Conservation (phyloP, 2,888 invertebrate genomes). For the Leptarthrus brevirostris region DNA sequence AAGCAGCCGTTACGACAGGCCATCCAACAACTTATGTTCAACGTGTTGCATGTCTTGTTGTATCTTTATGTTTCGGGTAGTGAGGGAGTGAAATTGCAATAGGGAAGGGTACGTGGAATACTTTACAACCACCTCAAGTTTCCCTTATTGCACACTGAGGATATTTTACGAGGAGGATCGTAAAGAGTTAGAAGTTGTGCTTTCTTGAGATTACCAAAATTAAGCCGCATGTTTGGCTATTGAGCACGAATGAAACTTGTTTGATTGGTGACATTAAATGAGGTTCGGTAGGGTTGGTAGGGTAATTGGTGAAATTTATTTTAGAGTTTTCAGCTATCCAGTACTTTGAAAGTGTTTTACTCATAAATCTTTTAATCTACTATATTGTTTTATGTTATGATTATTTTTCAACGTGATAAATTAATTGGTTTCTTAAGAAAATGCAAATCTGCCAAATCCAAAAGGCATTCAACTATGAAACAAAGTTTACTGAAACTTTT, state of each 20-base stretch:
- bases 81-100: background rate
- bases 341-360: too few relatives aligned
- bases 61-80: background rate
- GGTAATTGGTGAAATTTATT: too few relatives aligned
- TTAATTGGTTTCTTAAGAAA: too few relatives aligned
- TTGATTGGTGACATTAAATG: slow-evolving; percentile 32
- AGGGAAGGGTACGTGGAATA: background rate
- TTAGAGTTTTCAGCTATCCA: too few relatives aligned
- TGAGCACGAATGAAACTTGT: slow-evolving; percentile 5
- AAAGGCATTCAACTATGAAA: too few relatives aligned
- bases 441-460: too few relatives aligned
- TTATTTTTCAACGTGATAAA: too few relatives aligned
- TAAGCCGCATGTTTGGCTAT: slow-evolving; percentile 38
- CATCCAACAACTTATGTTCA: slow-evolving; percentile 38
- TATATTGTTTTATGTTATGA: too few relatives aligned
- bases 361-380: too few relatives aligned
- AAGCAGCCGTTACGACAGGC: slow-evolving; percentile 30
- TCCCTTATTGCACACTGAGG: slow-evolving; percentile 35
- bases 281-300: too few relatives aligned
- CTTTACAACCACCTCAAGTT: slow-evolving; percentile 34
- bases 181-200: slow-evolving; percentile 46
- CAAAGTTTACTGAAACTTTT: too few relatives aligned
- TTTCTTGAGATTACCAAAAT: slow-evolving; percentile 35
- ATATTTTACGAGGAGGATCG: slow-evolving; percentile 23
- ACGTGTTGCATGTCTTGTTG: slow-evolving; percentile 38